phyloP scores from a whole-genome alignment of 2,113 vertebrate species.

The human region DNA sequence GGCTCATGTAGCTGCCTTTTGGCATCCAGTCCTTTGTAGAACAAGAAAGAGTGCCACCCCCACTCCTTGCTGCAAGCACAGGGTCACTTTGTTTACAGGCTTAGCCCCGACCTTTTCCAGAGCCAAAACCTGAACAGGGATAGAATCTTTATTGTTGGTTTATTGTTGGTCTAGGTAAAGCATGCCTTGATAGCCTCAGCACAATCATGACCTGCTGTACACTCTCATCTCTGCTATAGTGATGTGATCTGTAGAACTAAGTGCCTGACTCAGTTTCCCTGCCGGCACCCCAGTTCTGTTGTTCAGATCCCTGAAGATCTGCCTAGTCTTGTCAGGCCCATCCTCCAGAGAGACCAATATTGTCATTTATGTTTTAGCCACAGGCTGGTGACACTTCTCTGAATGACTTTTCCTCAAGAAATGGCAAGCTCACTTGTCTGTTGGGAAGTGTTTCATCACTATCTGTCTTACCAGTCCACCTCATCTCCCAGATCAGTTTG shows the following conservation, averaged over 20 bases:
- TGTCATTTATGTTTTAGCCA: not conserved
- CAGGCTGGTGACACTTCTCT: not conserved
- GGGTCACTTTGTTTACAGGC: not conserved
- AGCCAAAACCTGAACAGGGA: not conserved
- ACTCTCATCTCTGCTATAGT: not conserved
- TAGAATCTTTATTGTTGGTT: not conserved
- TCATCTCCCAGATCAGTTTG: not conserved
- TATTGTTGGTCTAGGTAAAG: not conserved
- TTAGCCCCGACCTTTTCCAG: not conserved
- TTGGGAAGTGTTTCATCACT: not conserved
- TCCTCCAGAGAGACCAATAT: not conserved
- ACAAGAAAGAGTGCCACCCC: not conserved
- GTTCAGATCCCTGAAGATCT: not conserved
- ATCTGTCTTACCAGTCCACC: not conserved
- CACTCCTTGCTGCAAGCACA: not conserved
- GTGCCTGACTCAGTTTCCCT: not conserved
- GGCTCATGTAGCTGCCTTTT: not conserved
- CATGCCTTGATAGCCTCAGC: not conserved
- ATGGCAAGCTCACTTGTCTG: not conserved
- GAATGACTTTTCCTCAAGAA: not conserved
- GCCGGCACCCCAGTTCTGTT: not conserved
- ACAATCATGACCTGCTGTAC: not conserved
- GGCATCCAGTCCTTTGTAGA: not conserved
- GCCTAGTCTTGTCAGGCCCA: not conserved
- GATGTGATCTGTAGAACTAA: not conserved